Evolutionary conservation across 2,888 invertebrate genomes (phyloP).

Genomic region (Spilarctia lutea): DNA sequence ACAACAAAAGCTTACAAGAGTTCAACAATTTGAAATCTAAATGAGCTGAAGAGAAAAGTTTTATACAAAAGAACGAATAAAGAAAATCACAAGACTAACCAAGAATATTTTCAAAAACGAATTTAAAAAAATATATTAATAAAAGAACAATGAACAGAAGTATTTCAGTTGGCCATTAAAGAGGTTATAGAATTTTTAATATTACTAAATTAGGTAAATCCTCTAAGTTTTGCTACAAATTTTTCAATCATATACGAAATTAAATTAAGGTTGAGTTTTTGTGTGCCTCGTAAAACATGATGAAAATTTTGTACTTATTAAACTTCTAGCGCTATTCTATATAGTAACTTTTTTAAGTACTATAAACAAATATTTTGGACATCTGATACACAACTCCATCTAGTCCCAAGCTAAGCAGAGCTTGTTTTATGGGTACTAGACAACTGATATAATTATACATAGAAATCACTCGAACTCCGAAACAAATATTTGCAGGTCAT

Average conservation of each 20-base stretch:
- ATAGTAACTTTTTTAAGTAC: background rate
- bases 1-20: slow-evolving; percentile 36
- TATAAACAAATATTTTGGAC: no score
- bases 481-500: no score
- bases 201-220: slow-evolving; percentile 23
- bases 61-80: slow-evolving; percentile 53
- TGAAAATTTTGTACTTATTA: no score
- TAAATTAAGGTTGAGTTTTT: background rate
- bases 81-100: slow-evolving; percentile 60
- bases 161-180: slow-evolving; percentile 45
- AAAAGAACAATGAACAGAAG: slow-evolving; percentile 49
- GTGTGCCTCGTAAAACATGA: background rate
- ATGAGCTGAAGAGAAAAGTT: slow-evolving; percentile 48
- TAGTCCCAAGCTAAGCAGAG: no score
- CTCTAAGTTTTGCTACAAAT: slow-evolving; percentile 17
- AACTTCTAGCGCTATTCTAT: no score
- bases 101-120: slow-evolving; percentile 59
- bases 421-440: no score
- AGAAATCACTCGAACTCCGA: no score
- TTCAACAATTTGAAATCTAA: slow-evolving; percentile 45
- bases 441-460: no score
- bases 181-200: slow-evolving; percentile 34
- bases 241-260: slow-evolving; percentile 4
- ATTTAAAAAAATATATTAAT: slow-evolving; percentile 57
- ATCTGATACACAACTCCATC: no score